These are phyloP conservation scores for Crax fasciolata DNA, from an alignment of 2,797 vertebrate genomes.

Conservation along the genomic window DNA sequence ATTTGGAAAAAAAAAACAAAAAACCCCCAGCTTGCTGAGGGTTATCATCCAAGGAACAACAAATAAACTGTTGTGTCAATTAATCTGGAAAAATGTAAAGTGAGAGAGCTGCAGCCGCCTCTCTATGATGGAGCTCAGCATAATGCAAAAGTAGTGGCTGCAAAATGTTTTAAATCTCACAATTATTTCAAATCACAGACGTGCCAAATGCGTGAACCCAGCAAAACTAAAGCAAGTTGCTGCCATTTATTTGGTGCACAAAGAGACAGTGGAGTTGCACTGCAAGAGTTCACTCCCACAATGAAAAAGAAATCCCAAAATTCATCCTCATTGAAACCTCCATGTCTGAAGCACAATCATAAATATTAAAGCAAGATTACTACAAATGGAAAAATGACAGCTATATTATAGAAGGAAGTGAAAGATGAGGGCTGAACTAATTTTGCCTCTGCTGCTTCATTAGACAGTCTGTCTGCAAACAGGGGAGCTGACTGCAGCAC, in stretches of 20 bases:
- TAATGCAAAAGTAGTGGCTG: not conserved
- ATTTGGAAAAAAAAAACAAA: not conserved
- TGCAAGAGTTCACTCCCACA: not conserved
- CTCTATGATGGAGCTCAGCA: not conserved
- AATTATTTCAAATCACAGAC: constrained; percentile 19
- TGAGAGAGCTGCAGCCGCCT: not conserved
- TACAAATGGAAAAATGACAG: constrained; percentile 30
- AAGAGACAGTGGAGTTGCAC: not conserved
- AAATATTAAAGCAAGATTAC: constrained; percentile 64
- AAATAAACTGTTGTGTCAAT: not conserved
- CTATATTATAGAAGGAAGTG: not conserved
- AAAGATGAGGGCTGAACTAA: constrained; percentile 35
- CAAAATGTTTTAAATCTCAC: constrained; percentile 2
- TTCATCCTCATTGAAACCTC: constrained; percentile 10
- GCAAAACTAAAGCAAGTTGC: not conserved
- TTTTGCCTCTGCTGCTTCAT: constrained; percentile 38
- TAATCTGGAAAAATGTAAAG: not conserved
- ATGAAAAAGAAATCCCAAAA: not conserved
- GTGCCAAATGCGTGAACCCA: constrained; percentile 6
- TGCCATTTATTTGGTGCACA: constrained; percentile 4
- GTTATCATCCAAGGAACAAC: not conserved
- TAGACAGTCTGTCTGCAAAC: constrained; percentile 9
- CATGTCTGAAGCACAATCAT: constrained; percentile 31
- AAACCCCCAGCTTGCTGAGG: not conserved
- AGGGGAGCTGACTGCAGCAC: not conserved